Evolutionary conservation across 2,113 vertebrate genomes (phyloP).

Genomic region (Phalacrocorax aristotelis): DNA sequence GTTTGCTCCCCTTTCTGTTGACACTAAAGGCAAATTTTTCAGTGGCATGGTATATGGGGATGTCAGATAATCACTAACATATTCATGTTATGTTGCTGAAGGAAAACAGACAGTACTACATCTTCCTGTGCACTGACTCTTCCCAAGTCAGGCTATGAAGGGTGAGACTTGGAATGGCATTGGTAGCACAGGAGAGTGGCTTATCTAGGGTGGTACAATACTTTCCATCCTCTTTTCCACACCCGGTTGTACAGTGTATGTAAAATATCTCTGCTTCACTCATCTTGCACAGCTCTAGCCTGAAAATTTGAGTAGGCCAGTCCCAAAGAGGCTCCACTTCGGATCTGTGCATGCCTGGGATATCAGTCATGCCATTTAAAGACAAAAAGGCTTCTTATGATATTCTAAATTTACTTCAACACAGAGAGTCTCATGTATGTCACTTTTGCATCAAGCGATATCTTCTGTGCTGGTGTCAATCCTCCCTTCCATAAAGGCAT

Average conservation of each 20-base stretch:
- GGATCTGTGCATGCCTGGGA: background rate
- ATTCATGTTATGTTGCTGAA: rapidly evolving
- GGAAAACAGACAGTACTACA: background rate
- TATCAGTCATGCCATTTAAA: background rate
- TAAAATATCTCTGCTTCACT: background rate
- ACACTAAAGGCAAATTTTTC: background rate
- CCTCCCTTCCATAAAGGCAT: background rate
- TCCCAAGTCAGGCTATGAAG: background rate
- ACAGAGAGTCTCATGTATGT: background rate
- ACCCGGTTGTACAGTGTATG: background rate
- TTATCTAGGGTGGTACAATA: background rate
- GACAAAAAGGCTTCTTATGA: background rate
- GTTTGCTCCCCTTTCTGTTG: background rate
- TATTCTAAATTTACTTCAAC: background rate
- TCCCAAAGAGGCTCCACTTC: background rate
- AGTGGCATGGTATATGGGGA: background rate
- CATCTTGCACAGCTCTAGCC: background rate
- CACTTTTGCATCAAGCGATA: background rate
- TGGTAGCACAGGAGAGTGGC: background rate
- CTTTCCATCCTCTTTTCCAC: background rate
- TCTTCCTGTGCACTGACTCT: background rate
- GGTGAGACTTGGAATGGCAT: background rate
- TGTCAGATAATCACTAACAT: background rate
- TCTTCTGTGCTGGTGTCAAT: background rate
- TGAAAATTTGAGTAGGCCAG: background rate